Evolutionary conservation across 2,888 invertebrate species (phyloP).

Genomic region (Caenorhabditis becei): DNA sequence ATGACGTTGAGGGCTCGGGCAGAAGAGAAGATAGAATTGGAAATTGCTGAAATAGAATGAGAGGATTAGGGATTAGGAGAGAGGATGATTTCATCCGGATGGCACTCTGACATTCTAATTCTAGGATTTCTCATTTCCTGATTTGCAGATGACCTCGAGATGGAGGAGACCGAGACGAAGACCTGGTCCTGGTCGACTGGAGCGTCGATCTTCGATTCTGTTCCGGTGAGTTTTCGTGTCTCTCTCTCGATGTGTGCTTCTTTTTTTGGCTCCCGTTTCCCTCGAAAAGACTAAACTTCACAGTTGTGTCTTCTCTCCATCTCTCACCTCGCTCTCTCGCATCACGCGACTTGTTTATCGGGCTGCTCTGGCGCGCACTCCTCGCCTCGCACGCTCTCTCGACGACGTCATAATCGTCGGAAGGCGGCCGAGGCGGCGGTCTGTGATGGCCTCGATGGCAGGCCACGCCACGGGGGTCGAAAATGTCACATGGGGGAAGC

Average conservation of each 20-base stretch:
- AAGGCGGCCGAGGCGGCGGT: conserved; percentile 25
- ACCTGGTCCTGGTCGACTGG: conserved; percentile 61
- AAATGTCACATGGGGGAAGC: conserved; percentile 45
- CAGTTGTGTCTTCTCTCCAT: conserved; percentile 25
- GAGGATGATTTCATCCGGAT: neutral
- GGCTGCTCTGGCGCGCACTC: conserved; percentile 38
- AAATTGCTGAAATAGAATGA: too few species aligned
- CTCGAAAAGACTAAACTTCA: conserved; percentile 53
- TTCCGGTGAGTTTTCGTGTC: conserved; percentile 46
- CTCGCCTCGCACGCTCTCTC: conserved; percentile 27
- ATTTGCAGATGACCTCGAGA: conserved; percentile 51
- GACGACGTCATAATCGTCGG: conserved; percentile 48
- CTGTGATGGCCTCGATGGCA: conserved; percentile 41
- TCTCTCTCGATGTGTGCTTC: neutral
- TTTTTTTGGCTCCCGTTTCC: conserved; percentile 15
- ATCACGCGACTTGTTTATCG: conserved; percentile 57
- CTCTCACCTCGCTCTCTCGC: conserved; percentile 10
- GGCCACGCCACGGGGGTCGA: conserved; percentile 32
- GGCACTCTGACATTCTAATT: too few species aligned
- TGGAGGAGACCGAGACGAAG: conserved; percentile 45
- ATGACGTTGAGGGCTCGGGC: conserved; percentile 5
- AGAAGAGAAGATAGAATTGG: neutral
- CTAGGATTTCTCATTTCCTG: neutral
- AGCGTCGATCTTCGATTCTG: conserved; percentile 60
- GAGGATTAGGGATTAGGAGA: conserved; percentile 10